A percentile compares a stretch with the other conserved stretches of the same genome.
Conservation (phyloP, 2,797 vertebrate genomes). For the Pterois miles region DNA sequence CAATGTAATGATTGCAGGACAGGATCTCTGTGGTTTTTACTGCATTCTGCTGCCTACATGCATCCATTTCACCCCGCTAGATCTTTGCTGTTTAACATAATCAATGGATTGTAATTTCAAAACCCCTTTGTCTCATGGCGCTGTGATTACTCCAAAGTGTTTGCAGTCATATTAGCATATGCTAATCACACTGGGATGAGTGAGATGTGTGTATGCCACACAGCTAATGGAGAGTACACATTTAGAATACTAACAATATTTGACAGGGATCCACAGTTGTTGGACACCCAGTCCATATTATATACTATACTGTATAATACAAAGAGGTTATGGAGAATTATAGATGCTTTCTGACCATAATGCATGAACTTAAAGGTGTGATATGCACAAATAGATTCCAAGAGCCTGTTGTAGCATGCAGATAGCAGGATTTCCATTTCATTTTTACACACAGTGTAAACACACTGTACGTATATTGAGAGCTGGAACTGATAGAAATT, state of each 20-base stretch:
- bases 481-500: neutral
- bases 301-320: neutral
- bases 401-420: neutral
- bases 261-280: constrained; percentile 10
- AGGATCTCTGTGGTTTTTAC: constrained; percentile 30
- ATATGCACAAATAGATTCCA: neutral
- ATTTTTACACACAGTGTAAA: neutral
- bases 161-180: constrained; percentile 62
- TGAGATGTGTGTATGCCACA: constrained; percentile 5
- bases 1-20: constrained; percentile 15
- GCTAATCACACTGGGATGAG: constrained; percentile 47
- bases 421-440: neutral
- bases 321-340: neutral
- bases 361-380: neutral
- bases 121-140: constrained; percentile 36
- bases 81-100: constrained; percentile 51
- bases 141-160: constrained; percentile 58
- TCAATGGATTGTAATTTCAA: constrained; percentile 52
- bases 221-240: constrained; percentile 1
- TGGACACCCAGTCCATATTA: neutral
- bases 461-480: neutral
- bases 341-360: neutral
- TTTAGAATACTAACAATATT: constrained; percentile 8
- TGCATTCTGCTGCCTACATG: constrained; percentile 5
- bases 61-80: constrained; percentile 10